phyloP scores from a whole-genome alignment of 1,140 invertebrate genomes.

The Delia radicum region DNA sequence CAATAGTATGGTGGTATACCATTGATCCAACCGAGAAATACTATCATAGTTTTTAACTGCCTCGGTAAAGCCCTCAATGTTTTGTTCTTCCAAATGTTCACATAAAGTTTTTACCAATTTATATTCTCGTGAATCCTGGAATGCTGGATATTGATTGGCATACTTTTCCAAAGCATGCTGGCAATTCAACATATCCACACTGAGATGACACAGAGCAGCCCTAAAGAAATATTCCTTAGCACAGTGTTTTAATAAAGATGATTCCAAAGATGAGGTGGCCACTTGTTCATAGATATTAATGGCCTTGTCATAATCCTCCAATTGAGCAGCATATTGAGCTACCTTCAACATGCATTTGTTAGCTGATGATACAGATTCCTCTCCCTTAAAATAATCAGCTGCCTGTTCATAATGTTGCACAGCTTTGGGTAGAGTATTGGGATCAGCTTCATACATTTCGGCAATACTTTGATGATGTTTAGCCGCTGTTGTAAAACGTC shows the following conservation, averaged over 20 bases:
- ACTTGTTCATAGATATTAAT: slow-evolving; percentile 97
- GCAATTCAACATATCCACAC: slow-evolving; percentile 91
- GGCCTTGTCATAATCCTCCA: slow-evolving; percentile 96
- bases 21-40: slow-evolving; percentile 94
- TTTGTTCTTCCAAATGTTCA: slow-evolving; percentile 90
- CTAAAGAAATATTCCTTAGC: slow-evolving; percentile 98
- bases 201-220: slow-evolving; percentile 86
- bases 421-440: slow-evolving; percentile 75
- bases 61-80: slow-evolving; percentile 93
- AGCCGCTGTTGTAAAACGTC: slow-evolving; percentile 95
- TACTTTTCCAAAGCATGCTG: slow-evolving; percentile 93
- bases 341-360: slow-evolving; percentile 98
- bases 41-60: slow-evolving; percentile 96
- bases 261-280: slow-evolving; percentile 88
- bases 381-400: slow-evolving; percentile 92
- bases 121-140: slow-evolving; percentile 93
- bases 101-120: slow-evolving; percentile 93
- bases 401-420: slow-evolving; percentile 96
- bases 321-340: slow-evolving; percentile 92
- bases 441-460: slow-evolving; percentile 94
- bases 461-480: slow-evolving; percentile 98
- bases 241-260: slow-evolving; percentile 93
- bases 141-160: slow-evolving; percentile 90
- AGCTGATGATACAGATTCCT: slow-evolving; percentile 89
- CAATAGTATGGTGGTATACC: slow-evolving; percentile 94